Conservation (phyloP, 2,113 vertebrate species). For the Acanthisitta chloris region DNA sequence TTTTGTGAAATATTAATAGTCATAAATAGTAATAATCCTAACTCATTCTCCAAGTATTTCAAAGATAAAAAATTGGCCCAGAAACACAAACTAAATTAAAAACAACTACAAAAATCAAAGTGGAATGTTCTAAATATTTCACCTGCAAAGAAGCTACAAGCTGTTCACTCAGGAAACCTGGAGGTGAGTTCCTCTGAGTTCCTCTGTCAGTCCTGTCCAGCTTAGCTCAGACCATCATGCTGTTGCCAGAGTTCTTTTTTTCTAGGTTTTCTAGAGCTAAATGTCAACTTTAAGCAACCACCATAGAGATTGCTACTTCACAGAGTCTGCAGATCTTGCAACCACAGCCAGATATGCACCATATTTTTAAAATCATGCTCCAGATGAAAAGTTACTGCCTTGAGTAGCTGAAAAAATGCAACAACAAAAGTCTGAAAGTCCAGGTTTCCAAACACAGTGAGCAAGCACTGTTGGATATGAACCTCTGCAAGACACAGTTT, state of each 20-base stretch:
- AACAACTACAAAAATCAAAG: not conserved
- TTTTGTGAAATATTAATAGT: conserved; percentile 37
- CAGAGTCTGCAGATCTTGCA: not conserved
- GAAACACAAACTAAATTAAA: not conserved
- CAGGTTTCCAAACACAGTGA: not conserved
- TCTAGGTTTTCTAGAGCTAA: not conserved
- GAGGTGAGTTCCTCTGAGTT: no score
- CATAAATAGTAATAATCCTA: not conserved
- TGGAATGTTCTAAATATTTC: not conserved
- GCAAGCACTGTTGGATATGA: not conserved
- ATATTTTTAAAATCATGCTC: not conserved
- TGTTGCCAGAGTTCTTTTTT: not conserved
- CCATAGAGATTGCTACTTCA: not conserved
- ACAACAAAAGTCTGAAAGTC: not conserved
- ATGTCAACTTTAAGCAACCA: not conserved
- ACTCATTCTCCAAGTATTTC: not conserved
- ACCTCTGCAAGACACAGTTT: not conserved
- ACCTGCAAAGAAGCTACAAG: not conserved
- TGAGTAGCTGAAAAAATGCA: not conserved
- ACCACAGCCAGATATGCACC: not conserved
- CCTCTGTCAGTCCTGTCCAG: not conserved
- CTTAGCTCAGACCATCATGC: not conserved
- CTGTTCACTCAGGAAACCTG: not conserved
- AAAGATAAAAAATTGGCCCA: not conserved
- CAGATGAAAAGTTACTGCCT: not conserved